These are phyloP conservation scores for Upupa epops DNA, from an alignment of 2,113 vertebrate genomes.

Conservation along the genomic window DNA sequence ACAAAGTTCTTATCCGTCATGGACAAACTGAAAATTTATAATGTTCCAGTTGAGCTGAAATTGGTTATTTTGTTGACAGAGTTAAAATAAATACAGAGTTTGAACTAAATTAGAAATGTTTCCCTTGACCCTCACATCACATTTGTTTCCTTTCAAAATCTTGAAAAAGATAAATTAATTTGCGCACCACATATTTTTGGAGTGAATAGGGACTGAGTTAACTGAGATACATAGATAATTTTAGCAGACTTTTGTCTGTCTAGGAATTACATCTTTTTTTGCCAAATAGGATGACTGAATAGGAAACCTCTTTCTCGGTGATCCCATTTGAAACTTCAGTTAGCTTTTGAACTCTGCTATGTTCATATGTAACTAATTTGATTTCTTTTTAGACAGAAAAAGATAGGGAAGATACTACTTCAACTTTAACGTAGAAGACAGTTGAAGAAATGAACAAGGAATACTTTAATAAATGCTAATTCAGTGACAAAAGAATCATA, in stretches of 20 bases:
- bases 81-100: background rate
- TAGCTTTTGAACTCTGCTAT: background rate
- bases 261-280: background rate
- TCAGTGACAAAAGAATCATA: background rate
- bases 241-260: background rate
- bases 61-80: conserved; percentile 28
- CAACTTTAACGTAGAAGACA: background rate
- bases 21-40: conserved; percentile 4
- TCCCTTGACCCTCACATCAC: background rate
- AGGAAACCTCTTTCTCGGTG: background rate
- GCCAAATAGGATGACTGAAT: background rate
- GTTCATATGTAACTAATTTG: background rate
- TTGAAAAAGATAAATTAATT: background rate
- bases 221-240: background rate
- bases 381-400: background rate
- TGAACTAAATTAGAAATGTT: conserved; percentile 4
- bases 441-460: background rate
- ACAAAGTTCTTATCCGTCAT: background rate
- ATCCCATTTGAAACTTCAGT: background rate
- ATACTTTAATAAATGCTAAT: background rate
- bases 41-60: conserved; percentile 11
- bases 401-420: background rate
- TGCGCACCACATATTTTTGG: background rate
- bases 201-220: background rate
- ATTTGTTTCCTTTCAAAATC: background rate